These are phyloP conservation scores for Macaca mulatta DNA, from an alignment of 2,113 vertebrate genomes.

Conservation along the genomic window DNA sequence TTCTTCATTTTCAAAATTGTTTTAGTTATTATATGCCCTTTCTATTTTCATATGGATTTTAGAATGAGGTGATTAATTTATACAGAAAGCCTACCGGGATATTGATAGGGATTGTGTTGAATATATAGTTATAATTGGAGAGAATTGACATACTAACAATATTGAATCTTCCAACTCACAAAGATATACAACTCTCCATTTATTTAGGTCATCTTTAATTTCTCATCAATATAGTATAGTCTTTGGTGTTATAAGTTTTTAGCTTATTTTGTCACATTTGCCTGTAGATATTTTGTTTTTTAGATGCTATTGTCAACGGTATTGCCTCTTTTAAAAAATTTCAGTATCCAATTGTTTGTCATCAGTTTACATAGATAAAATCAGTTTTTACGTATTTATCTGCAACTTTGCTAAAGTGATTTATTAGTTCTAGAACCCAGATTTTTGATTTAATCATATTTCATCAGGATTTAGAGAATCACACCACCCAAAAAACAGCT, in stretches of 20 bases:
- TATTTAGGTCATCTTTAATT: not conserved
- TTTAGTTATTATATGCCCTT: not conserved
- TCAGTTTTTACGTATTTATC: not conserved
- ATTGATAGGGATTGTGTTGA: not conserved
- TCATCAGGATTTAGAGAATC: not conserved
- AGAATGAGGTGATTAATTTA: not conserved
- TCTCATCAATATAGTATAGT: not conserved
- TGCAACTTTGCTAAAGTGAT: not conserved
- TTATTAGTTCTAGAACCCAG: not conserved
- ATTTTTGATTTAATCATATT: not conserved
- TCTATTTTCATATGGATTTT: not conserved
- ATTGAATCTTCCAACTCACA: not conserved
- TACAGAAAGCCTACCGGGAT: not conserved
- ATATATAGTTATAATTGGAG: not conserved
- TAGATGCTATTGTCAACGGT: not conserved
- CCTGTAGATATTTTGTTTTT: not conserved
- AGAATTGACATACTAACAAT: not conserved
- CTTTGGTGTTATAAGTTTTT: not conserved
- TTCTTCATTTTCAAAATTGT: not conserved
- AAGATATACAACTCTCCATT: not conserved
- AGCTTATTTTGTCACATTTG: not conserved
- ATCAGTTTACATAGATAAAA: not conserved
- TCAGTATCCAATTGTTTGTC: not conserved
- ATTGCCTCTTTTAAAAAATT: not conserved
- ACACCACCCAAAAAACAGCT: not conserved